phyloP scores from a whole-genome alignment of 2,888 invertebrate genomes.

The Asteroscopus sphinx region DNA sequence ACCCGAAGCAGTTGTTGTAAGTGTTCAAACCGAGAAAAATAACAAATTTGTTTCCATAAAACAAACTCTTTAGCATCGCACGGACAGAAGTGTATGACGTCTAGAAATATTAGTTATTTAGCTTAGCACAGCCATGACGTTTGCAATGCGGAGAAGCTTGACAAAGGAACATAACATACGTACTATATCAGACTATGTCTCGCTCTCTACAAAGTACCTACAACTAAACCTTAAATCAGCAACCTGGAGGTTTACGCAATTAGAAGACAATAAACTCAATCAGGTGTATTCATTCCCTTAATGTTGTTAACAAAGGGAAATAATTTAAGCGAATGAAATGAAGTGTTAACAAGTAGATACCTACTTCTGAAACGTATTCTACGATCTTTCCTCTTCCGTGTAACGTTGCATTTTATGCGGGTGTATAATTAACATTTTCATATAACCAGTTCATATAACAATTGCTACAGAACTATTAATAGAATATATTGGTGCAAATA shows the following conservation, averaged over 20 bases:
- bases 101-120: slow-evolving; percentile 6
- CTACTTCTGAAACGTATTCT: slow-evolving; percentile 13
- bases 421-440: slow-evolving; percentile 1
- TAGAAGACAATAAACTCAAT: slow-evolving; percentile 13
- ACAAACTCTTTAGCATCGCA: slow-evolving; percentile 11
- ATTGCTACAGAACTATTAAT: background rate
- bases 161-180: slow-evolving; percentile 4
- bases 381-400: slow-evolving; percentile 15
- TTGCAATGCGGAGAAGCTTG: slow-evolving; percentile 9
- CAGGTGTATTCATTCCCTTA: background rate
- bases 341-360: slow-evolving; percentile 3
- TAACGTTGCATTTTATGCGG: background rate
- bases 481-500: background rate
- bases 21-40: slow-evolving; percentile 10
- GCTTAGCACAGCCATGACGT: slow-evolving; percentile 12
- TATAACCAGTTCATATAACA: background rate
- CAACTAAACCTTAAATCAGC: slow-evolving; percentile 7
- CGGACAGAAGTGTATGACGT: background rate
- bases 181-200: background rate
- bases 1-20: background rate
- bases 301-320: slow-evolving; percentile 18
- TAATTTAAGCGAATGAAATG: slow-evolving; percentile 2
- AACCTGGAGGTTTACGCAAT: background rate
- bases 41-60: slow-evolving; percentile 9
- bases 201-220: background rate